Percentiles rank a stretch among this genome's conserved stretches.
Evolutionary conservation across 2,113 vertebrate species (phyloP).

Genomic region (Azemiops feae): DNA sequence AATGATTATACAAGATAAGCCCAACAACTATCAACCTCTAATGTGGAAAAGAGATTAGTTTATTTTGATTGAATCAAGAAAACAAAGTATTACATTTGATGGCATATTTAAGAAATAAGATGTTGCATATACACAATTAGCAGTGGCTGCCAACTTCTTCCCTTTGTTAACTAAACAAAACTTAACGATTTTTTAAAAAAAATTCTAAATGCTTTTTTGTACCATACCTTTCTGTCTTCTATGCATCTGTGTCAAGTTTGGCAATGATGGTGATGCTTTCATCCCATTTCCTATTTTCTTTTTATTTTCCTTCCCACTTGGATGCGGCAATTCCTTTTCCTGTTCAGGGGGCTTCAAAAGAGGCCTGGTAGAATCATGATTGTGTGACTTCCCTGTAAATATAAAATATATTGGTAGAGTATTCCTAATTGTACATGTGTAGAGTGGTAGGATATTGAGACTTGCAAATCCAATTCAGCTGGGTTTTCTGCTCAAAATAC

Average conservation of each 20-base stretch:
- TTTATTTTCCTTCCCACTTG: constrained; percentile 17
- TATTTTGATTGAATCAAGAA: not conserved
- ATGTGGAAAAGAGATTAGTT: not conserved
- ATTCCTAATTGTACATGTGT: not conserved
- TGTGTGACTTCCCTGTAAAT: constrained; percentile 59
- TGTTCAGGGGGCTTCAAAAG: constrained; percentile 11
- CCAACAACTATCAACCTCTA: not conserved
- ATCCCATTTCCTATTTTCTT: not conserved
- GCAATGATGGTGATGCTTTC: not conserved
- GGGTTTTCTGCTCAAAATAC: not conserved
- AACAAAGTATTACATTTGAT: not conserved
- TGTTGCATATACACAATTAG: rapidly evolving
- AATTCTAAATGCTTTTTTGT: not conserved
- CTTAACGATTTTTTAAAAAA: not conserved
- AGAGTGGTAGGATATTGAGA: not conserved
- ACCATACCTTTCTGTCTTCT: constrained; percentile 12
- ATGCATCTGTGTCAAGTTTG: not conserved
- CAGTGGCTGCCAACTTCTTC: not conserved
- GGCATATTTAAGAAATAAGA: not conserved
- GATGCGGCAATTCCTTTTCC: constrained; percentile 18
- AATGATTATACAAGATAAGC: not conserved
- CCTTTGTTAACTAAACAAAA: rapidly evolving
- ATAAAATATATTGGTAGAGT: not conserved
- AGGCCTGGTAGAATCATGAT: constrained; percentile 9
- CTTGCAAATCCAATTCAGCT: not conserved